Base-by-base conservation (phyloP, 2,888 invertebrate genomes). In the Caenorhabditis afra region DNA sequence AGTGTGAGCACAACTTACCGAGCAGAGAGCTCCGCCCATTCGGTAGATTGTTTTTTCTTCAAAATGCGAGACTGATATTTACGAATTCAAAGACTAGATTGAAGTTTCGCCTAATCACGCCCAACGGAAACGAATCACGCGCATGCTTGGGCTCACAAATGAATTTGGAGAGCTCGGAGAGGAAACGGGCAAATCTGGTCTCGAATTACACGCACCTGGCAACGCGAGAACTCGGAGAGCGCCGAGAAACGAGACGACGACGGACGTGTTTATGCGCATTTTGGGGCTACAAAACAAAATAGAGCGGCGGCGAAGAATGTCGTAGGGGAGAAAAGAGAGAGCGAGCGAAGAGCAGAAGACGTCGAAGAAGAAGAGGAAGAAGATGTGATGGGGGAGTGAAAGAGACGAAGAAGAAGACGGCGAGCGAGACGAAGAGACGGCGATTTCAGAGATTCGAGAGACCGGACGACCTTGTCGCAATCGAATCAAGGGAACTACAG, bases 151-250 rank as follows among this genome's bases (percentile, higher is more conserved):
- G n/a, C 29, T 29, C 4, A 7, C 29, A 29, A 29, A 29, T 29
- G 29, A 29, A 7, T 5, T 29, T 29, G 29, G n/a, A n/a, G n/a
- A 5, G 29, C 29, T 29, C 29, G 29, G 29, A 44, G 52, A 37
- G 22, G 70, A 70, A 70, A 70, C 70, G 44, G 52, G 61, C n/a
- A 53, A 37, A 55, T 53, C 37, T 29, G 29, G 4, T 61, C 70
- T 70, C 70, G 44, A 55, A 70, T 70, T 70, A 52, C 70, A 47
- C 55, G 47, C 55, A 61, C 52, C 70, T 68, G 68, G 29, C 29
- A 29, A 29, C 29, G 39, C 18, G 62, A 62, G 68, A 53, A 61
- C 16, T 14, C 14, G 41, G 61, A 53, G 35, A 55, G 23, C 8
- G 47, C 57, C 22, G 59, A 64, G 64, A 73, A 50, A n/a, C 23